Percentiles rank a stretch among this genome's conserved stretches.
phyloP scores from a whole-genome alignment of 2,797 vertebrate species.

The Xiphorhynchus erythropygius region DNA sequence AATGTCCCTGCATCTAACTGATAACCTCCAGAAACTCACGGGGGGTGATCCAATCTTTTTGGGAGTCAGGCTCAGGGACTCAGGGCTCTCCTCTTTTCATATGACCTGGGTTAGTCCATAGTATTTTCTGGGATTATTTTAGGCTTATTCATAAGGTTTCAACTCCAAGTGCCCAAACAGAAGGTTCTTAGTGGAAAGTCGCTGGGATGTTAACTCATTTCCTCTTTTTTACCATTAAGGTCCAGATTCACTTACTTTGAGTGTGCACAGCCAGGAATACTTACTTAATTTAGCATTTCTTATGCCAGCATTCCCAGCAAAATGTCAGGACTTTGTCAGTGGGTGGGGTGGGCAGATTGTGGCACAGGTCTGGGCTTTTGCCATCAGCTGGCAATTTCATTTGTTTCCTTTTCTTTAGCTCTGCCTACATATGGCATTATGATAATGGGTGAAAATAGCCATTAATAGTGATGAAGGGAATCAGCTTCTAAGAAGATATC shows the following conservation, averaged over 20 bases:
- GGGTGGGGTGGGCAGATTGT: neutral
- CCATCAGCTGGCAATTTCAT: neutral
- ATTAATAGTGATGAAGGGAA: neutral
- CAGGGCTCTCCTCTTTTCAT: fast-evolving
- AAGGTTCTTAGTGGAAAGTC: slow-evolving; percentile 7
- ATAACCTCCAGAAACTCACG: neutral
- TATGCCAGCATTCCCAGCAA: slow-evolving; percentile 3
- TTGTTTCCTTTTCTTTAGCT: slow-evolving; percentile 30
- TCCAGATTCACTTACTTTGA: slow-evolving; percentile 5
- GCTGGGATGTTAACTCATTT: neutral
- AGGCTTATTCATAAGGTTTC: neutral
- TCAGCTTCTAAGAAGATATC: neutral
- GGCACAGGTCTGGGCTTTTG: neutral
- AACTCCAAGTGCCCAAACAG: neutral
- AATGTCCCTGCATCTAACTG: neutral
- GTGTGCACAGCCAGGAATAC: neutral
- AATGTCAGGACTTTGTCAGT: neutral
- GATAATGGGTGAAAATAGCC: neutral
- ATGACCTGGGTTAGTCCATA: neutral
- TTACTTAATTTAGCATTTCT: slow-evolving; percentile 16
- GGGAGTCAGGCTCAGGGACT: neutral
- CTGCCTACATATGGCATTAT: neutral
- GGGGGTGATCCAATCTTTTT: neutral
- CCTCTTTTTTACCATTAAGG: neutral
- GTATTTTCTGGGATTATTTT: neutral